phyloP scores from a whole-genome alignment of 2,888 invertebrate genomes.

The Microchrysa polita region DNA sequence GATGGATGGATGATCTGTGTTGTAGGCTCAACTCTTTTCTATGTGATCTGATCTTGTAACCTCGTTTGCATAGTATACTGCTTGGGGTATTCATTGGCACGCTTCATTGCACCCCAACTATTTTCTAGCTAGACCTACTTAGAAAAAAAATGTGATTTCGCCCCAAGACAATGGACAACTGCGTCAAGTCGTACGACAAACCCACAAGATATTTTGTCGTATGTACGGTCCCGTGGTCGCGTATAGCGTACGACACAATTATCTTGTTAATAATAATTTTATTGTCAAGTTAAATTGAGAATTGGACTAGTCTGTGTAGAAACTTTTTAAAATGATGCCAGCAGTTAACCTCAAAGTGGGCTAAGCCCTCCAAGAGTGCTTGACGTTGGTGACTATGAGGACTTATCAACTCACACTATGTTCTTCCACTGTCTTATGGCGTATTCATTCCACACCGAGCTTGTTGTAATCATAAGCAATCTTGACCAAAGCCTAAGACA shows the following conservation, averaged over 20 bases:
- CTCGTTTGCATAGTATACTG: slow-evolving; percentile 18
- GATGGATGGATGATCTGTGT: too few species aligned
- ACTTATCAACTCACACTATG: too few species aligned
- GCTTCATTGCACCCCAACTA: slow-evolving; percentile 31
- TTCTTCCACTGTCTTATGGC: too few species aligned
- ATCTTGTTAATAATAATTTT: too few species aligned
- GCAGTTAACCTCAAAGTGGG: slow-evolving; percentile 30
- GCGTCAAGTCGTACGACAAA: slow-evolving; percentile 19
- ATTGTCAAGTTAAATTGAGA: background rate
- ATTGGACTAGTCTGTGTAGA: background rate
- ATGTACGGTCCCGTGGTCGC: slow-evolving; percentile 33
- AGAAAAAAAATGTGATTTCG: slow-evolving; percentile 25
- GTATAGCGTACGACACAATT: slow-evolving; percentile 35
- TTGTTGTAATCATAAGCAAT: slow-evolving; percentile 14
- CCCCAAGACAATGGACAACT: slow-evolving; percentile 37
- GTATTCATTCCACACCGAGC: background rate
- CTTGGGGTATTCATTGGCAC: slow-evolving; percentile 9
- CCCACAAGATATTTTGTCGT: slow-evolving; percentile 39
- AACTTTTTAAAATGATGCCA: background rate
- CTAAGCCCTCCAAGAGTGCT: slow-evolving; percentile 5
- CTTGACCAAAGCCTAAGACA: slow-evolving; percentile 43
- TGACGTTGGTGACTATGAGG: slow-evolving; percentile 10
- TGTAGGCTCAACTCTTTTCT: background rate
- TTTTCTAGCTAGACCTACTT: slow-evolving; percentile 32
- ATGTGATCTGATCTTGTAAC: slow-evolving; percentile 39